phyloP scores from a whole-genome alignment of 2,113 vertebrate genomes.

The human (Homo sapiens) region GRCh38 chr12:80442501-80443000 shows the following conservation, averaged over 20 bases:
- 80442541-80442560: neutral
- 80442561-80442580: neutral
- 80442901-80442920: neutral
- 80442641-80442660: neutral
- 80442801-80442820: neutral
- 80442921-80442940: neutral
- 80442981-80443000: constrained; percentile 13
- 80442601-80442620: neutral
- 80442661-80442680: neutral
- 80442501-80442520: neutral
- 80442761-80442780: neutral
- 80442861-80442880: constrained; percentile 15
- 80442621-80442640: neutral
- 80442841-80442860: neutral
- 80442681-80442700: neutral
- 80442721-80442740: neutral
- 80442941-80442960: neutral
- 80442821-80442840: neutral
- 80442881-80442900: neutral
- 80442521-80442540: neutral
- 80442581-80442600: neutral
- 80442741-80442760: neutral
- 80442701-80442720: neutral
- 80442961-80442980: neutral
- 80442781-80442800: neutral